phyloP scores from a whole-genome alignment of 2,888 invertebrate species.

The Helobdella robusta region DNA sequence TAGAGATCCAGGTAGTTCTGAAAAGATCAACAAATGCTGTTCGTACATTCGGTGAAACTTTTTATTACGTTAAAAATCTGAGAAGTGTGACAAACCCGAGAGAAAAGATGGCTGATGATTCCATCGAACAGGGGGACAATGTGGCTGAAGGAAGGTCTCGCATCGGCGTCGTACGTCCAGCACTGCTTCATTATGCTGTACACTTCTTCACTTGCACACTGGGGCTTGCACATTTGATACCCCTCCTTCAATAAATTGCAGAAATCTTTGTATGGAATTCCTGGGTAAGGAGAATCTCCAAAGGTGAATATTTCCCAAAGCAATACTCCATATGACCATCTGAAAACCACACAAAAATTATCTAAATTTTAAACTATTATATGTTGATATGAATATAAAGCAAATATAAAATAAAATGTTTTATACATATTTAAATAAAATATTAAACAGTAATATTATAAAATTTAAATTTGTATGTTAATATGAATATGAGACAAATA shows the following conservation, averaged over 20 bases:
- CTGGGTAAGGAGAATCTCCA: slow-evolving; percentile 92
- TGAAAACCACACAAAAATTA: slow-evolving; percentile 65
- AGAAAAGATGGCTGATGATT: no score
- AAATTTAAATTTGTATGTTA: not conserved
- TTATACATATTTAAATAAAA: not conserved
- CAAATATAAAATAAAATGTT: not conserved
- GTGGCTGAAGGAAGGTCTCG: slow-evolving; percentile 71
- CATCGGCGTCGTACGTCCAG: slow-evolving; percentile 83
- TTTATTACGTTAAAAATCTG: not conserved
- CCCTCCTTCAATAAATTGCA: slow-evolving; percentile 82
- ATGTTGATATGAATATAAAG: not conserved
- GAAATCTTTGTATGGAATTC: slow-evolving; percentile 84
- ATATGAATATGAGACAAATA: not conserved
- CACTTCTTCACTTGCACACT: slow-evolving; percentile 86
- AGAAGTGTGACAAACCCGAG: no score
- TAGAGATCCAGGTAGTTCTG: slow-evolving; percentile 12
- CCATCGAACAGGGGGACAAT: slow-evolving; percentile 6
- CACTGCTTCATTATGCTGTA: slow-evolving; percentile 92
- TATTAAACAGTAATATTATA: not conserved
- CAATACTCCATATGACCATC: slow-evolving; percentile 91
- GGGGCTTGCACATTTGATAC: slow-evolving; percentile 87
- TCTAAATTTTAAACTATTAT: not conserved
- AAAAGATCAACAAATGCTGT: not conserved
- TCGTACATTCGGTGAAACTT: not conserved
- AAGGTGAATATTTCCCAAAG: slow-evolving; percentile 98